A percentile compares a stretch with the other conserved stretches of the same genome.
Evolutionary conservation across 2,888 invertebrate genomes (phyloP).

Genomic region (Phengaris alcon): DNA sequence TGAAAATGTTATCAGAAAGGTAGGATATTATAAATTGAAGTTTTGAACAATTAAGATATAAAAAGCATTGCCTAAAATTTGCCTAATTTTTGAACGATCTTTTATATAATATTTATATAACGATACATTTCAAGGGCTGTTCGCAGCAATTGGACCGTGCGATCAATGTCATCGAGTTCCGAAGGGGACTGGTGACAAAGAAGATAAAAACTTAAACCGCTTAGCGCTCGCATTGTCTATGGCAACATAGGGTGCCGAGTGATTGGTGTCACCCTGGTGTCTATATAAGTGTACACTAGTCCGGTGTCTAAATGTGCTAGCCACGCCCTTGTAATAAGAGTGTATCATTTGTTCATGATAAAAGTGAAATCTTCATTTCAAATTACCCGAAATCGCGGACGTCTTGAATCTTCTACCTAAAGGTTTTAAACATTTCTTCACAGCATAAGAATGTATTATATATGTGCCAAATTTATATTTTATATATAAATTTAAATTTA

Average conservation of each 20-base stretch:
- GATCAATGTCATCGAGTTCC: constrained; percentile 47
- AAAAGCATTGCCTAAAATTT: not conserved
- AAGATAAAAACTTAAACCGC: constrained; percentile 72
- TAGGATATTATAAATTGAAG: too few relatives aligned
- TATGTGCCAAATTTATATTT: too few relatives aligned
- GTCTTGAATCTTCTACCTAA: too few relatives aligned
- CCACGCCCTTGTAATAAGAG: constrained; percentile 63
- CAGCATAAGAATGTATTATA: too few relatives aligned
- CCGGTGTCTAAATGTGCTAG: constrained; percentile 46
- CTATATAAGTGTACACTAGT: constrained; percentile 40
- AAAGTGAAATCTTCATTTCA: not conserved
- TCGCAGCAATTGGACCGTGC: constrained; percentile 14
- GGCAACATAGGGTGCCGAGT: constrained; percentile 57
- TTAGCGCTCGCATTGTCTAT: constrained; percentile 66
- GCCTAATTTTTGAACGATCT: not conserved
- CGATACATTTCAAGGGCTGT: not conserved
- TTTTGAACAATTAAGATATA: too few relatives aligned
- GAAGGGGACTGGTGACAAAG: constrained; percentile 57
- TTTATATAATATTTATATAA: not conserved
- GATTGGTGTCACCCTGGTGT: constrained; percentile 41
- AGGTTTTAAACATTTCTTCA: too few relatives aligned
- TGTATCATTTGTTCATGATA: not conserved
- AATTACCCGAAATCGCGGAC: too few relatives aligned
- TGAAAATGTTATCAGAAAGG: not conserved
- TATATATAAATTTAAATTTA: too few relatives aligned